Conservation (phyloP, 2,888 invertebrate genomes). For the Venusia cambrica region DNA sequence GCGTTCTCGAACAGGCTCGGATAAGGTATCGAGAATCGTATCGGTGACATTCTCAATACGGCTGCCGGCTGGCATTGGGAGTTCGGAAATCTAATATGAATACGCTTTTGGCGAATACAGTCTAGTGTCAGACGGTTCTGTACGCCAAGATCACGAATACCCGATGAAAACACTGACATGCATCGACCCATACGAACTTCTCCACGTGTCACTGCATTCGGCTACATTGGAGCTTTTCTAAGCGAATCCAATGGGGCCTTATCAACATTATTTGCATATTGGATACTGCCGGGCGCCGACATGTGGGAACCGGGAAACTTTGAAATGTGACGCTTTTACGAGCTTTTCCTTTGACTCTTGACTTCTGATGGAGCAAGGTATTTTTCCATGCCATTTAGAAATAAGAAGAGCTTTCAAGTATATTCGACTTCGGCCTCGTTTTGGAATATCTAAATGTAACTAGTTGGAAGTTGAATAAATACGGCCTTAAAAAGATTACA, state of each 20-base stretch:
- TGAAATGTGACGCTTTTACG: constrained; percentile 7
- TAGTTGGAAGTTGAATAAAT: no score
- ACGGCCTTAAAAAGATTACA: no score
- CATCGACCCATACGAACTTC: constrained; percentile 34
- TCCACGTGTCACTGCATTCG: constrained; percentile 19
- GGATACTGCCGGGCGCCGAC: constrained; percentile 9
- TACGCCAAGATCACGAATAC: constrained; percentile 47
- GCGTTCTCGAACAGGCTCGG: constrained; percentile 61
- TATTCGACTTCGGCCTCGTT: no score
- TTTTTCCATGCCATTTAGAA: constrained; percentile 1
- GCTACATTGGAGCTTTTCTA: constrained; percentile 13
- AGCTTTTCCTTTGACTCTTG: constrained; percentile 4
- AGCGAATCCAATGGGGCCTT: constrained; percentile 10
- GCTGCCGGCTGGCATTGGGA: constrained; percentile 60
- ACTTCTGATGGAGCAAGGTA: neutral
- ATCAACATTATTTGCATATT: constrained; percentile 13
- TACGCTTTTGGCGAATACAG: constrained; percentile 71
- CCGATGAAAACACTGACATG: constrained; percentile 51
- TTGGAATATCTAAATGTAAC: no score
- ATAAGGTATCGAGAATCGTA: constrained; percentile 75
- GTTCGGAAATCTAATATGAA: constrained; percentile 77
- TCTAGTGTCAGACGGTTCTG: constrained; percentile 49
- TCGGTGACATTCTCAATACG: constrained; percentile 69
- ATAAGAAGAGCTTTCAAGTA: no score
- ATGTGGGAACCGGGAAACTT: constrained; percentile 7